These are phyloP conservation scores for Merodon equestris DNA, from an alignment of 2,888 invertebrate genomes.

Conservation along the genomic window DNA sequence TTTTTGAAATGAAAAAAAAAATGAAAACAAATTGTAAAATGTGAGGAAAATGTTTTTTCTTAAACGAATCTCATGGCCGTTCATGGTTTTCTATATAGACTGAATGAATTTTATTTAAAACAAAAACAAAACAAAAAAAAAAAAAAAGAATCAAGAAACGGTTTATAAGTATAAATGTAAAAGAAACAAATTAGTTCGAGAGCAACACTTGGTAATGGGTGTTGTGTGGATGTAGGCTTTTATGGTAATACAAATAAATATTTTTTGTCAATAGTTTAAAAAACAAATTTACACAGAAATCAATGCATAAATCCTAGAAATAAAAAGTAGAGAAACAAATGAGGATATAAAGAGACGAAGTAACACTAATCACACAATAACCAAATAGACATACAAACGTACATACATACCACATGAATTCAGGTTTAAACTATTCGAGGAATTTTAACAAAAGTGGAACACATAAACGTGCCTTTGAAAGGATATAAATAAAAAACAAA, in stretches of 20 bases:
- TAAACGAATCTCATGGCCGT: slow-evolving; percentile 76
- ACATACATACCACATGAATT: slow-evolving; percentile 4
- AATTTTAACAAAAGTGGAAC: slow-evolving; percentile 55
- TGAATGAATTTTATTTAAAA: slow-evolving; percentile 70
- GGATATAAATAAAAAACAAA: slow-evolving; percentile 43
- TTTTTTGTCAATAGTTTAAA: slow-evolving; percentile 54
- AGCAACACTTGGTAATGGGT: too few species aligned
- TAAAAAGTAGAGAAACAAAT: slow-evolving; percentile 6
- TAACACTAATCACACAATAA: slow-evolving; percentile 20
- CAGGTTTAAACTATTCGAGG: slow-evolving; percentile 48
- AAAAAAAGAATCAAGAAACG: slow-evolving; percentile 46
- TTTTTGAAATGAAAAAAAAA: slow-evolving; percentile 25
- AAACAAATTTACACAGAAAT: slow-evolving; percentile 25
- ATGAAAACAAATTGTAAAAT: slow-evolving; percentile 42
- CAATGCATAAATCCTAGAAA: slow-evolving; percentile 34
- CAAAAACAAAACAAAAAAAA: slow-evolving; percentile 49
- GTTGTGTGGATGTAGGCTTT: slow-evolving; percentile 32
- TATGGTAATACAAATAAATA: slow-evolving; percentile 46
- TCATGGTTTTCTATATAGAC: slow-evolving; percentile 72
- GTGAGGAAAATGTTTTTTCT: slow-evolving; percentile 71
- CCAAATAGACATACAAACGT: slow-evolving; percentile 8
- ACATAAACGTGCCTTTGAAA: slow-evolving; percentile 62
- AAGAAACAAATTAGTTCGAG: too few species aligned
- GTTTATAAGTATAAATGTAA: slow-evolving; percentile 46
- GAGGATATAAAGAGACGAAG: slow-evolving; percentile 5